Evolutionary conservation across 2,797 vertebrate species (phyloP), one percentile per base, ranked within the genome.

Genomic region (Heterohyrax brucei): DNA sequence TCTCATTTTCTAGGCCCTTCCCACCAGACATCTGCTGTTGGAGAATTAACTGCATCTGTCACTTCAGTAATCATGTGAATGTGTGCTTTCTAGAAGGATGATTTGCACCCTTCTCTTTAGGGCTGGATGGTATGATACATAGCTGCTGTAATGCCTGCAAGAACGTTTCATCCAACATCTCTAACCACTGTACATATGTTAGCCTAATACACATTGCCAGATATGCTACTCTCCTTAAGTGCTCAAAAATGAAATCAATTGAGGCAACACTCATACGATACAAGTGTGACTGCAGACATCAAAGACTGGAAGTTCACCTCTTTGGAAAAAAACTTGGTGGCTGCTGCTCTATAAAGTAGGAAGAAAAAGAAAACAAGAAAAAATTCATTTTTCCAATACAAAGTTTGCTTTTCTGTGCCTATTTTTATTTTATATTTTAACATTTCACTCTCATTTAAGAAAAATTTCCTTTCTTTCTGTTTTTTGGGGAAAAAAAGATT

Each of bases 31-130:
- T 97, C 96, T 97, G 96, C 83, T 97, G 48, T 44, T 83, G 48
- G 82, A 96, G 86, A 96, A 90, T 96, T 97, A 96, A 98, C 97
- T 97, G 91, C 95, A 83, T 93, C 86, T 96, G 96, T 98, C 92
- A 96, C 56, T 61, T 75, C 85, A 61, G 18, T 94, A 90, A 96
- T 85, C 53, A 79, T 39, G 50, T 95, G 81, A 44, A 53, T 87
- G 50, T 82, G 84, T 97, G 22, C 73, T 96, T 95, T 96, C 81
- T 86, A 91, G 80, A 94, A 85, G 94, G 97, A 96, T 90, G 73
- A 88, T 64, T 73, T 97, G 77, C 94, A 94, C 78, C 39, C 1
- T 0, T 89, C 39, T 30, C 59, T 93, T 95, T 94, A 76, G 96
- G 26, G 12, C n/a, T 87, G 39, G 56, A 44, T 96, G 93, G 94